phyloP scores from a whole-genome alignment of 2,113 vertebrate species.

The Indri indri region DNA sequence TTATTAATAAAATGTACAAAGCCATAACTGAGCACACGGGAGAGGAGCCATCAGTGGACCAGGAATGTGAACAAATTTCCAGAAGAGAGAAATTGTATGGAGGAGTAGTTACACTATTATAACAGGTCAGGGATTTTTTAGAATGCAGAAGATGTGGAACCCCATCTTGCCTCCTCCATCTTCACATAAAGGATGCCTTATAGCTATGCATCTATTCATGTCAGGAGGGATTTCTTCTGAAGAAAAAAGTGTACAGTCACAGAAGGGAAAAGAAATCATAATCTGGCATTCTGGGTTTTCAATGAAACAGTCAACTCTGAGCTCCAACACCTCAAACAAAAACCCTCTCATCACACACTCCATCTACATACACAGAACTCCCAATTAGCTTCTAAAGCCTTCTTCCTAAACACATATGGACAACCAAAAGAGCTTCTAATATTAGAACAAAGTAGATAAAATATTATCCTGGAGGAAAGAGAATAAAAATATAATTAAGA shows the following conservation, averaged over 20 bases:
- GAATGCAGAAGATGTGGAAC: not conserved
- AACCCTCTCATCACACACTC: not conserved
- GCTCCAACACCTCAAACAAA: not conserved
- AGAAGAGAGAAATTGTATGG: not conserved
- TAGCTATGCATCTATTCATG: not conserved
- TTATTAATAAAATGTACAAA: not conserved
- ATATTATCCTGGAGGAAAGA: not conserved
- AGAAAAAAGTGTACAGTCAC: not conserved
- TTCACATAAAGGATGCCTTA: not conserved
- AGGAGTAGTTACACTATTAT: not conserved
- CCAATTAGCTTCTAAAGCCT: not conserved
- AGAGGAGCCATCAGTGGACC: not conserved
- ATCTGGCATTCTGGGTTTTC: not conserved
- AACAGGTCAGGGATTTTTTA: not conserved
- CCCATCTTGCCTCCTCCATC: not conserved
- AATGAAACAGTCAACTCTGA: not conserved
- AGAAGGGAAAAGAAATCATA: not conserved
- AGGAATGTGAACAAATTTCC: not conserved
- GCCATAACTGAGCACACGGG: not conserved
- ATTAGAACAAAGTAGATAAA: not conserved
- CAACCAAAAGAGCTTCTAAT: not conserved
- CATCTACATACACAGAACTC: not conserved
- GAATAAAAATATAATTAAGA: not conserved
- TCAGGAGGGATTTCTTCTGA: not conserved
- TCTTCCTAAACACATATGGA: not conserved